A percentile compares a stretch with the other conserved stretches of the same genome.
Conservation (phyloP, 2,113 vertebrate species). For the Crotalus viridis region DNA sequence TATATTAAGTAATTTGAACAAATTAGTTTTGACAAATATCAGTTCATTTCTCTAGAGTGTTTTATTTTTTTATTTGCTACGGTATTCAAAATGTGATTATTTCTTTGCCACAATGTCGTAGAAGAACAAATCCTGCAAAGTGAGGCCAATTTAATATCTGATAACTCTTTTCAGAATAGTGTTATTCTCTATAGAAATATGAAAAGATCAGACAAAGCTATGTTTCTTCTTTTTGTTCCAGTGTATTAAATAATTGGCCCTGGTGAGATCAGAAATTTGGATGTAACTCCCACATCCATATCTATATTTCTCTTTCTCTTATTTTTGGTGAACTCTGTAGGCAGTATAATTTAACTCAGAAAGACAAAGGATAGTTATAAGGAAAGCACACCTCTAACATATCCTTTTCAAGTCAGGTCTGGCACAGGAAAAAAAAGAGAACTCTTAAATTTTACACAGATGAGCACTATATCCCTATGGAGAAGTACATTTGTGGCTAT, state of each 20-base stretch:
- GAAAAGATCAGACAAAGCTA: neutral
- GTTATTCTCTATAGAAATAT: neutral
- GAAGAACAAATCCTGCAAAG: constrained; percentile 5
- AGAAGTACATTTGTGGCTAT: neutral
- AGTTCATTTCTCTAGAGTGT: constrained; percentile 16
- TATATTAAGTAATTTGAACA: constrained; percentile 3
- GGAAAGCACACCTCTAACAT: neutral
- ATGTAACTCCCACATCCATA: neutral
- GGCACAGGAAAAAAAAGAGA: neutral
- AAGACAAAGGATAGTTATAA: neutral
- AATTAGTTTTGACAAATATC: constrained; percentile 26
- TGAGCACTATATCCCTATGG: too few relatives aligned
- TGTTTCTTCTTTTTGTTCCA: neutral
- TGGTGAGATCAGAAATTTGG: neutral
- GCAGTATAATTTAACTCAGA: neutral
- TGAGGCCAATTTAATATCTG: neutral
- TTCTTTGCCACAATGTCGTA: neutral
- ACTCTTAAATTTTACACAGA: neutral
- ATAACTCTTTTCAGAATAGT: neutral
- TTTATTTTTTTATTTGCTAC: constrained; percentile 4
- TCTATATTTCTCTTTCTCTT: neutral
- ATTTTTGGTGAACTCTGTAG: neutral
- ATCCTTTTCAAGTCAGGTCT: neutral
- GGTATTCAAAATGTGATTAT: constrained; percentile 10
- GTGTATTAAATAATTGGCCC: neutral